Evolutionary conservation across 2,797 vertebrate species (phyloP), one percentile per base, ranked within the genome.

Genomic region (Cyclopterus lumpus): DNA sequence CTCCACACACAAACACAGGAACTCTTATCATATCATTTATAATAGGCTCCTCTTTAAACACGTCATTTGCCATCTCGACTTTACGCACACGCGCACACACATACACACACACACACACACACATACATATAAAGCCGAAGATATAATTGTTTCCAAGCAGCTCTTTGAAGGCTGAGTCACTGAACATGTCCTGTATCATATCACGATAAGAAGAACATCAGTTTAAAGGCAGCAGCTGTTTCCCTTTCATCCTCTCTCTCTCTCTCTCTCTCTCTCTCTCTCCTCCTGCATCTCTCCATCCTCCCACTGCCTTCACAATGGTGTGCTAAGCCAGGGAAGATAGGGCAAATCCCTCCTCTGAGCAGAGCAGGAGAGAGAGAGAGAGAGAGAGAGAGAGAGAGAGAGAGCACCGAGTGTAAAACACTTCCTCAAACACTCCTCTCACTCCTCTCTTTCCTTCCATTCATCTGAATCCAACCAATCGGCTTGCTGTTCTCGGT

Each of bases 301-400:
- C 89, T 91, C 91, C 92, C 89, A 91, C 89, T 91, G 91, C 92
- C 87, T 89, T 92, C 88, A 93, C 92, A 92, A 92, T 92, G 88
- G 83, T 90, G 90, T 72, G 77, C 85, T 93, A 93, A 93, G 89
- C 90, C 89, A 82, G 83, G 85, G 78, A 92, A 93, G 91, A 93
- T 92, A 92, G 90, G 91, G 91, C 88, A 93, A 94, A 93, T 93
- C 89, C 91, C 87, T 91, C 90, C 87, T 89, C 89, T 91, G 91
- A 93, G 91, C 82, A 73, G 89, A 89, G 87, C 85, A 81, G 76
- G 72, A 81, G 66, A 79, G 75, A 84, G 69, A 79, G 66, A 51
- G 49, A 24, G 9, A 49, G 48, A 51, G 20, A n/a, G 46, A 49
- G 46, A 48, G 48, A 49, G 48, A 22, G 48, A 49, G 55, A 81